phyloP scores from a whole-genome alignment of 2,888 invertebrate species.

The Drosophila picticornis region DNA sequence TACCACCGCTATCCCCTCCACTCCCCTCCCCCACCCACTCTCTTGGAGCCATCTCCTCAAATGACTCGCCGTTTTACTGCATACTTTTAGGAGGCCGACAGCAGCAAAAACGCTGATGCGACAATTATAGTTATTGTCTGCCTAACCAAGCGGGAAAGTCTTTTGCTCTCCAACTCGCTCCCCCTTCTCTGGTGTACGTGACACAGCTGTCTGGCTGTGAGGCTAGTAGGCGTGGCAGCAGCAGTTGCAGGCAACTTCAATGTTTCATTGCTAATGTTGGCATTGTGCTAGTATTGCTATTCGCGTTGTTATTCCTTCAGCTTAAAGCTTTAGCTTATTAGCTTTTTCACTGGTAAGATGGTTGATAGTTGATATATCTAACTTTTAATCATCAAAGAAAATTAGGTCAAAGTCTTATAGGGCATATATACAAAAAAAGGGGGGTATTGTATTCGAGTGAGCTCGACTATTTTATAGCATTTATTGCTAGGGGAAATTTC shows the following conservation, averaged over 20 bases:
- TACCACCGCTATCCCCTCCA: background rate
- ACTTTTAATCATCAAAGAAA: background rate
- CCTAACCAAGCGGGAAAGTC: slow-evolving; percentile 54
- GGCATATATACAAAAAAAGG: background rate
- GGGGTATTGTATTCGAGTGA: too few relatives aligned
- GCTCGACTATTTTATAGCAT: too few relatives aligned
- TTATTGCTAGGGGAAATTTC: too few relatives aligned
- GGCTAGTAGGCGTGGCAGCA: slow-evolving; percentile 27
- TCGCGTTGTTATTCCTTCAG: slow-evolving; percentile 7
- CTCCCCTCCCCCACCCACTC: background rate
- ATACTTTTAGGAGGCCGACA: slow-evolving; percentile 48
- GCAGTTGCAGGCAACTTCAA: slow-evolving; percentile 51
- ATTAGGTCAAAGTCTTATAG: background rate
- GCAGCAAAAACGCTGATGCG: slow-evolving; percentile 74
- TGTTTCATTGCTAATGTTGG: slow-evolving; percentile 73
- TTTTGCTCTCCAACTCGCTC: slow-evolving; percentile 11
- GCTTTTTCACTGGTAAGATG: background rate
- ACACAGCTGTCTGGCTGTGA: slow-evolving; percentile 26
- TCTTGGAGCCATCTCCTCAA: slow-evolving; percentile 1
- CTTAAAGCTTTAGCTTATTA: background rate
- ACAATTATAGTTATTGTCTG: slow-evolving; percentile 80
- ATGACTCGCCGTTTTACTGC: slow-evolving; percentile 68
- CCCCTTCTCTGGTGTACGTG: slow-evolving; percentile 50
- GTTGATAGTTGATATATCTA: background rate
- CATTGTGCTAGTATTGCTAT: slow-evolving; percentile 40